Evolutionary conservation across 1,140 invertebrate species (phyloP).

Genomic region (Drosophila littoralis): DNA sequence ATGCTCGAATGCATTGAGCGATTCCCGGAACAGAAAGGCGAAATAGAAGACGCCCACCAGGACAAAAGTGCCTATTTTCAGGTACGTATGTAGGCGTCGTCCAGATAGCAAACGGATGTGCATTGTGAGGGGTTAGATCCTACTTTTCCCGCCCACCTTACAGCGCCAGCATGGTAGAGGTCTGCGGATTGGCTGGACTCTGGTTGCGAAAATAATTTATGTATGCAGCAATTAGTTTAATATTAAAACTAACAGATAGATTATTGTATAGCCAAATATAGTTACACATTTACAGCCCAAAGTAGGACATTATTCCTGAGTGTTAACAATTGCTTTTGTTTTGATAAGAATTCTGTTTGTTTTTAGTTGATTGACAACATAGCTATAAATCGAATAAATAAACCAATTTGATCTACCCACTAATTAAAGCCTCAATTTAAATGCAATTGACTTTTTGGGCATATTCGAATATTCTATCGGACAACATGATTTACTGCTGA

Average conservation of each 20-base stretch:
- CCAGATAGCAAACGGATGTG: slow-evolving; percentile 71
- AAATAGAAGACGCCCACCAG: slow-evolving; percentile 76
- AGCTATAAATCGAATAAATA: too few relatives aligned
- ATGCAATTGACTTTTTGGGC: too few relatives aligned
- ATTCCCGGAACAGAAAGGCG: slow-evolving; percentile 78
- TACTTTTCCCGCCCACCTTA: slow-evolving; percentile 4
- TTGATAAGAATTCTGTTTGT: slow-evolving; percentile 2
- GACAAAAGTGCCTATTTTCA: slow-evolving; percentile 71
- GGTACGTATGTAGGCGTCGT: slow-evolving; percentile 73
- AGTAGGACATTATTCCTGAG: slow-evolving; percentile 75
- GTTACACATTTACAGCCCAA: slow-evolving; percentile 56
- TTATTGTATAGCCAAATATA: too few relatives aligned
- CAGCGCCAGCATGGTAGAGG: slow-evolving; percentile 48
- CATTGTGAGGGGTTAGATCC: slow-evolving; percentile 55
- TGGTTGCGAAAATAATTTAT: too few relatives aligned
- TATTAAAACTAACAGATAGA: too few relatives aligned
- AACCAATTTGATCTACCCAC: too few relatives aligned
- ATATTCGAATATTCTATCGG: too few relatives aligned
- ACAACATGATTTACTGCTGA: too few relatives aligned
- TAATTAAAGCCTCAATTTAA: too few relatives aligned
- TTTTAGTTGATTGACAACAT: too few relatives aligned
- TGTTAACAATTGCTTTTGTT: slow-evolving; percentile 58
- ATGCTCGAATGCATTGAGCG: slow-evolving; percentile 76
- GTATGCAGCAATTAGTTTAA: not conserved
- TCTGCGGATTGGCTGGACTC: not conserved